A percentile compares a stretch with the other conserved stretches of the same genome.
Conservation (phyloP, 2,113 vertebrate genomes). For the Mola mola region DNA sequence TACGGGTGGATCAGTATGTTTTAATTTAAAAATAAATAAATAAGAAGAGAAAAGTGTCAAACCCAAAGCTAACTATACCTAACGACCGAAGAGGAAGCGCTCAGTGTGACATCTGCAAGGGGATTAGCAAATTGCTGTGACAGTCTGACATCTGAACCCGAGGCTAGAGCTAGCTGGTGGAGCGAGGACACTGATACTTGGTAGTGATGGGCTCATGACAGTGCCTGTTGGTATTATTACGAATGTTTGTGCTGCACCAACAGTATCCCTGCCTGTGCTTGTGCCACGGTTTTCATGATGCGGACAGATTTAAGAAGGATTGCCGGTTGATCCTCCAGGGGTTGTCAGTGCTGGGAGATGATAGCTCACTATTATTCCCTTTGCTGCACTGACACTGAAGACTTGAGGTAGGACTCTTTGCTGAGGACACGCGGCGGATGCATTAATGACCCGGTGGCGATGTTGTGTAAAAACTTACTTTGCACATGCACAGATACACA, state of each 20-base stretch:
- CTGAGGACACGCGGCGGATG: background rate
- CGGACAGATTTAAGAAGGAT: constrained; percentile 65
- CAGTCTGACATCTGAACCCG: constrained; percentile 72
- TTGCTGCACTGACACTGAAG: constrained; percentile 37
- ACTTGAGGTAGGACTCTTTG: constrained; percentile 11
- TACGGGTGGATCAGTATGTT: constrained; percentile 6
- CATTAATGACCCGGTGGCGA: background rate
- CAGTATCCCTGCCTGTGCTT: constrained; percentile 51
- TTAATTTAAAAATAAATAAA: constrained; percentile 16
- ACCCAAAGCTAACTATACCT: constrained; percentile 26
- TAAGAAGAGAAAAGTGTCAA: constrained; percentile 6
- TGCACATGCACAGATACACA: too few species aligned
- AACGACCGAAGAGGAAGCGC: constrained; percentile 44
- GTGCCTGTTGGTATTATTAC: constrained; percentile 62
- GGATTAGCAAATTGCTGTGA: constrained; percentile 68
- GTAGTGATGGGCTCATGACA: constrained; percentile 51
- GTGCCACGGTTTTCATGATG: constrained; percentile 46
- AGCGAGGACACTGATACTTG: constrained; percentile 47
- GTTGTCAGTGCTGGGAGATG: constrained; percentile 50
- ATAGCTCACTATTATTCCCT: constrained; percentile 66
- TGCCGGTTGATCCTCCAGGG: constrained; percentile 62
- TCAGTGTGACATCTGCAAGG: constrained; percentile 49
- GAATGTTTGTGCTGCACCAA: constrained; percentile 55
- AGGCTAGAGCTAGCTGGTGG: constrained; percentile 50
- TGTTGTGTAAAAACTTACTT: background rate